Percentiles rank a stretch among this genome's conserved stretches.
Conservation (phyloP, 2,888 invertebrate species). For the Parnassius smintheus region DNA sequence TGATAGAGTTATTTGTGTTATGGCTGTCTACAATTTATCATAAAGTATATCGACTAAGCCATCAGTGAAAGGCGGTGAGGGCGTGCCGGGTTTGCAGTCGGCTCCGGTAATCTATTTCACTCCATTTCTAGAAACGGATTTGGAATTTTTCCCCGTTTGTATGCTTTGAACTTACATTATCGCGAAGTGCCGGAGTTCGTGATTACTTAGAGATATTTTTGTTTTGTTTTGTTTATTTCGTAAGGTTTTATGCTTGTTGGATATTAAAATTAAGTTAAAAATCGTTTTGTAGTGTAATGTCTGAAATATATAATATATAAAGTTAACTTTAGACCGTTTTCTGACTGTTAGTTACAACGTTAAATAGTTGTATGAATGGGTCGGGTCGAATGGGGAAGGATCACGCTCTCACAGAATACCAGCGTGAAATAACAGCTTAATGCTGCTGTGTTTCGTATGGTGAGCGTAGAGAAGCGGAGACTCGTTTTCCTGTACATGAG, state of each 20-base stretch:
- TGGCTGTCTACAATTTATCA: constrained; percentile 20
- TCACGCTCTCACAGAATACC: too few species aligned
- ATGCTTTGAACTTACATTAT: constrained; percentile 18
- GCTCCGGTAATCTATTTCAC: constrained; percentile 23
- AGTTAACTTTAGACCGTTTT: too few species aligned
- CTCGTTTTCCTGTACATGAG: too few species aligned
- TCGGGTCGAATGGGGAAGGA: too few species aligned
- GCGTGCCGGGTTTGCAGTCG: constrained; percentile 18
- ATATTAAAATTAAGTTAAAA: not conserved
- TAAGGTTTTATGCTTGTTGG: not conserved
- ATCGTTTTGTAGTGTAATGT: too few species aligned
- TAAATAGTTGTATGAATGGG: too few species aligned
- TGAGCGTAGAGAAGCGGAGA: too few species aligned
- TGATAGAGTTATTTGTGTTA: constrained; percentile 25
- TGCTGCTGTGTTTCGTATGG: too few species aligned
- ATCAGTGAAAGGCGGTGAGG: constrained; percentile 25
- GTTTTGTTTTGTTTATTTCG: constrained; percentile 1
- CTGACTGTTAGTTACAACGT: too few species aligned
- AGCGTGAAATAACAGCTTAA: too few species aligned
- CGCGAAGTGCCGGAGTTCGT: constrained; percentile 14
- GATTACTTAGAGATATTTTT: constrained; percentile 8
- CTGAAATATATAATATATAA: too few species aligned
- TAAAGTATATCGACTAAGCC: constrained; percentile 26
- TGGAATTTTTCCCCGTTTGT: constrained; percentile 24
- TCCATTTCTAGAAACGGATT: constrained; percentile 24